Evolutionary conservation across 2,113 vertebrate genomes (phyloP), one percentile per base, ranked within the genome.

Genomic region (Onychostruthus taczanowskii): DNA sequence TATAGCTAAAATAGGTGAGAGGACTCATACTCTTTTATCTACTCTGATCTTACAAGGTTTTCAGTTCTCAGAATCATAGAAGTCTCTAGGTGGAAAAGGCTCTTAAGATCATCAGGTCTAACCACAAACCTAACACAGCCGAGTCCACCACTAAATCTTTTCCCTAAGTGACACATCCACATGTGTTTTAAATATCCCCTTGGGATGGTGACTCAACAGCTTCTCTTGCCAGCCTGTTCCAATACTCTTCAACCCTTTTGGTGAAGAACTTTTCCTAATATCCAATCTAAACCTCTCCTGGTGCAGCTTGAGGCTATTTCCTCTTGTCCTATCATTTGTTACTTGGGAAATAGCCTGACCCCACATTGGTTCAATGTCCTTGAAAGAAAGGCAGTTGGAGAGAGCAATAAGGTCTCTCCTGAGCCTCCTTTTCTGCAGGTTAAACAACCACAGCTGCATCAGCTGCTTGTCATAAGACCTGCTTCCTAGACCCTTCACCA

Each of bases 291-390:
- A 75, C 33, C n/a, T 67, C 39, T 37, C 5, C 11, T 75, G 28
- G 15, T 46, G 23, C 16, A 82, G 68, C 26, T 43, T 41, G 79
- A 69, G 15, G 18, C 26, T 6, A 27, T 69, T 69, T 83, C 20
- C 30, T 83, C 63, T 55, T 59, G 10, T 76, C 30, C 41, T 62
- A 9, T 68, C 11, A 9, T 18, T 49, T 62, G 20, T 41, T 68
- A 31, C 41, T 41, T 47, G 30, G n/a, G 30, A 62, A 76, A 49
- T 35, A 61, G 26, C 41, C 53, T 0, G 0, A 46, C 13, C 9
- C 16, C n/a, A 47, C 20, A 30, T 83, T 61, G n/a, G 30, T 46
- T n/a, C 16, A 53, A 61, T 20, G 11, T 53, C 28, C 11, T n/a
- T 75, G 46, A 47, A 61, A 53, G n/a, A 26, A 53, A 68, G n/a